Evolutionary conservation across 2,797 vertebrate genomes (phyloP), one percentile per base, ranked within the genome.

Genomic region (Oceanodroma leucorhoa): DNA sequence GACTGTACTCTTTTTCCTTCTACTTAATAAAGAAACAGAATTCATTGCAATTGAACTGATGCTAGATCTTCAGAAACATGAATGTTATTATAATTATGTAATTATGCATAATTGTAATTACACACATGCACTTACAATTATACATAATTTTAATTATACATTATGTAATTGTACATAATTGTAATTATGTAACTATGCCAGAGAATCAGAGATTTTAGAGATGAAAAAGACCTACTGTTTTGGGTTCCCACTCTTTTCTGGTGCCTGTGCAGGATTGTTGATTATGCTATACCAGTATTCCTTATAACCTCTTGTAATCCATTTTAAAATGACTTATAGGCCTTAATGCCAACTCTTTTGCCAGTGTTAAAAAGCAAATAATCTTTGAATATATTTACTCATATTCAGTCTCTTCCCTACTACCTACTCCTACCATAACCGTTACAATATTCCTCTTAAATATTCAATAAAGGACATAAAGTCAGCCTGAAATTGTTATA

Each of bases 71-170:
- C 80, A 95, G 73, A 97, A 97, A 95, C 87, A 94, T 67, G 90
- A 96, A 79, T 95, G 82, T 89, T 96, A 89, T 94, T 96, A 93
- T 97, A 97, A 97, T 97, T 97, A 95, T 88, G 87, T 89, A 97
- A 97, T 97, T 97, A 95, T 48, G 62, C 60, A 87, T 96, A 96
- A 97, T 93, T 97, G 9, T 95, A 97, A 97, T 97, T 97, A 96
- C 86, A 96, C 62, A 94, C 54, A 90, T 94, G 78, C 57, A 95
- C 78, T 95, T 94, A 15, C 93, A 97, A 97, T 97, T 95, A 97
- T 86, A 94, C 89, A 95, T 95, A 94, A 96, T 97, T 96, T 96
- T 87, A 97, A 97, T 97, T 97, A 95, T 82, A 89, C 57, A 90
- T 97, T 94, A 94, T 95, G 51, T 89, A 97, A 97, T 97, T 96